Evolutionary conservation across 2,113 vertebrate species (phyloP), one percentile per base, ranked within the genome.

Genomic region (Entelurus aequoreus): DNA sequence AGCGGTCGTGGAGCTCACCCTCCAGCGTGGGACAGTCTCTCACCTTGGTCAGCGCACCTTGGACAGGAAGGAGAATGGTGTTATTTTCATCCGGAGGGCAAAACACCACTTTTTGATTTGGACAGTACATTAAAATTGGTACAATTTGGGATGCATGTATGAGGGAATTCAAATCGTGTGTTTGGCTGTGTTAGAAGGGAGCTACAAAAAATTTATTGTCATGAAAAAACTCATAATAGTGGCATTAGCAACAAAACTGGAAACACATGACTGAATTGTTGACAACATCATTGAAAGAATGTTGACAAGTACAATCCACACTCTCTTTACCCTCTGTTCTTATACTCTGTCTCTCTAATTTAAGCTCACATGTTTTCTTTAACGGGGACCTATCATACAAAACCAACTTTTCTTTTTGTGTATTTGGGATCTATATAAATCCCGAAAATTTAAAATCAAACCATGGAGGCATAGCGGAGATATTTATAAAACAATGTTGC

Each of bases 41-140:
- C 54, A 97, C 96, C 90, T 99, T 99, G 79, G 94, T 96, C 80
- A 99, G 91, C 11, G 96, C 96, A 74, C 96, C 96, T 99, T 82
- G 16, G 37, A 1, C 14, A 54, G 3, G 16, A 6, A 14, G 8
- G 2, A 44, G 13, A 46, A 8, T 16, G 3, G 9, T 7, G 16
- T 44, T 57, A 44, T 13, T 42, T 56, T 56, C 16, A 56, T 40
- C 37, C 37, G 10, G 5, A 38, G 10, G n/a, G 53, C 35, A 15
- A 54, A 6, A 40, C 38, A 35, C 5, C 38, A 21, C 11, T 9
- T 4, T 37, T 54, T 44, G 10, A 19, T 57, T 19, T 44, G 9
- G n/a, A 19, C 5, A 8, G 15, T 38, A 42, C 37, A 9, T 44
- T 9, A 57, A 13, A 4, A 13, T 44, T 6, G 19, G n/a, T 4